Evolutionary conservation across 2,888 invertebrate genomes (phyloP).

Genomic region (Phyllotreta striolata): DNA sequence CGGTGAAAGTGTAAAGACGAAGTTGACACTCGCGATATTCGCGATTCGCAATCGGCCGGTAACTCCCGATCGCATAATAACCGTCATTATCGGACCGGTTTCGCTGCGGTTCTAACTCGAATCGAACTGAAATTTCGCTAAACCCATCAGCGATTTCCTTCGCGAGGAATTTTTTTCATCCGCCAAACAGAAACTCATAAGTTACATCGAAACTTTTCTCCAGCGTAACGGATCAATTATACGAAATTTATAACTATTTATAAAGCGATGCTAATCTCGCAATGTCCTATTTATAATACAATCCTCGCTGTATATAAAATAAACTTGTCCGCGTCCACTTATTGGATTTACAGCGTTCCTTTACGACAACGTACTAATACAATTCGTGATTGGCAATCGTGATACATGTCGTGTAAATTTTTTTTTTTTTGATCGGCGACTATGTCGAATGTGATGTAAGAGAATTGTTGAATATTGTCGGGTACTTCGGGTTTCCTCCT

Average conservation of each 20-base stretch:
- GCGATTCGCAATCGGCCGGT: conserved; percentile 37
- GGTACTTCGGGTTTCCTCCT: conserved; percentile 31
- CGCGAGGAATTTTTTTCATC: too few species aligned
- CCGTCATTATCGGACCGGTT: conserved; percentile 7
- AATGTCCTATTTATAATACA: too few species aligned
- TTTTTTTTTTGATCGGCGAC: conserved; percentile 23
- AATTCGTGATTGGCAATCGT: conserved; percentile 31
- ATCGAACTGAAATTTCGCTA: too few species aligned
- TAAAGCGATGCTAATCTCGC: too few species aligned
- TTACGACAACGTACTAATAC: conserved; percentile 29
- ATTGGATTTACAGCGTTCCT: conserved; percentile 18
- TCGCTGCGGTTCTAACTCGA: too few species aligned
- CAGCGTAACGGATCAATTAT: too few species aligned
- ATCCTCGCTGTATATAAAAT: too few species aligned
- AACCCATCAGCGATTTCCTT: too few species aligned
- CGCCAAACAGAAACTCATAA: too few species aligned
- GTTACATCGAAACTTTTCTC: too few species aligned
- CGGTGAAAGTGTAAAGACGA: conserved; percentile 57
- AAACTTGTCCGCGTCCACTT: neutral
- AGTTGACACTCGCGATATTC: conserved; percentile 52
- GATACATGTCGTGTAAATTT: conserved; percentile 24
- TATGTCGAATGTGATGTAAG: conserved; percentile 32
- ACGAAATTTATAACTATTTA: too few species aligned
- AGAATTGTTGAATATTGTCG: conserved; percentile 19
- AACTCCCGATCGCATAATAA: conserved; percentile 12